Percentiles rank a stretch among this genome's conserved stretches.
Conservation (phyloP, 2,888 invertebrate genomes). For the Amblyteles armatorius region DNA sequence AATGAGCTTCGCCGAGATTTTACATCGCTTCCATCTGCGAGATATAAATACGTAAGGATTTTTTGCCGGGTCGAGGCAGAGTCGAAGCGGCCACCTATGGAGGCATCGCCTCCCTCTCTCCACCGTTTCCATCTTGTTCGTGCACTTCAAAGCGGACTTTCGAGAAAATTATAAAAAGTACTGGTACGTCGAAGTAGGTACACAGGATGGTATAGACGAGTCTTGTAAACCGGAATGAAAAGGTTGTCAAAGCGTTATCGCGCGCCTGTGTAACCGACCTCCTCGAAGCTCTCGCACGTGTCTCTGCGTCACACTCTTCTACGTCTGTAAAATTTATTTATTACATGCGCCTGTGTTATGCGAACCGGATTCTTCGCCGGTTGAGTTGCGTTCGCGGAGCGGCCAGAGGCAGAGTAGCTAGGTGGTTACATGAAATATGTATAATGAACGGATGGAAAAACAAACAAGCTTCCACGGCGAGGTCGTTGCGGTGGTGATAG, state of each 20-base stretch:
- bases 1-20: neutral
- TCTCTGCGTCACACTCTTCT: neutral
- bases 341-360: conserved; percentile 17
- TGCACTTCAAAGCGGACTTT: conserved; percentile 64
- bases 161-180: conserved; percentile 42
- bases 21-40: neutral
- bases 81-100: conserved; percentile 13
- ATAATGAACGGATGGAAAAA: neutral
- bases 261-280: conserved; percentile 31
- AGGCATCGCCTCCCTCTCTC: conserved; percentile 24
- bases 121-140: conserved; percentile 36
- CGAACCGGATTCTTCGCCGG: conserved; percentile 28
- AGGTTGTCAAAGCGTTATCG: conserved; percentile 57
- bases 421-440: conserved; percentile 24
- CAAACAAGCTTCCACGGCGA: neutral
- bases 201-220: conserved; percentile 27
- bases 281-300: neutral
- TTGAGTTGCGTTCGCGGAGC: conserved; percentile 2
- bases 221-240: conserved; percentile 57
- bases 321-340: conserved; percentile 15
- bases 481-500: neutral
- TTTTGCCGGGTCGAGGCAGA: neutral
- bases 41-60: neutral
- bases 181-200: conserved; percentile 11
- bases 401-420: neutral